phyloP scores from a whole-genome alignment of 53 echinoderm and acorn worm genomes.

The Holothuria scabra region DNA sequence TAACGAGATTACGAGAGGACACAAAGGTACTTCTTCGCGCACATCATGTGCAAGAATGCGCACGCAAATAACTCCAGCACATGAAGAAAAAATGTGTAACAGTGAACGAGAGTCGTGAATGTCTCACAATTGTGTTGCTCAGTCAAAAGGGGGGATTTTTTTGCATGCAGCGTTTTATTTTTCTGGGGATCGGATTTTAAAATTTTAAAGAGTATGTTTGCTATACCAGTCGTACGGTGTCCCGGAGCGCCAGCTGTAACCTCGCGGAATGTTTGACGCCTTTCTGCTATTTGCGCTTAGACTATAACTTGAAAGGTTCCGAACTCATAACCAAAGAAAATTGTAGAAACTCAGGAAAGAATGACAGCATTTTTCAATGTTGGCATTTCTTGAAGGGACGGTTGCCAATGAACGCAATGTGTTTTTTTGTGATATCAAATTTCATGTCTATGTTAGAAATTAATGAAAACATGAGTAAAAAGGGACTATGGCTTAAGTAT shows the following conservation, averaged over 20 bases:
- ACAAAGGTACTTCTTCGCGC: constrained; percentile 32
- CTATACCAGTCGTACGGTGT: not conserved
- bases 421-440: no score
- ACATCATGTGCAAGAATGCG: constrained; percentile 38
- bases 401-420: no score
- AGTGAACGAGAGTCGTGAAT: constrained; percentile 19
- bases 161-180: not conserved
- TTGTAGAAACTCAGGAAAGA: no score
- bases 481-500: no score
- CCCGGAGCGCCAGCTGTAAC: constrained; percentile 19
- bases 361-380: no score
- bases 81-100: constrained; percentile 17
- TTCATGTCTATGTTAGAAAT: no score
- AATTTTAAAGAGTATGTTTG: not conserved
- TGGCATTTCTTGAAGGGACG: no score
- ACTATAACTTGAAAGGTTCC: no score
- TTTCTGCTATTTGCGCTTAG: not conserved
- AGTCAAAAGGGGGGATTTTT: no score
- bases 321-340: no score
- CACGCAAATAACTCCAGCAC: constrained; percentile 11
- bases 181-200: constrained; percentile 5
- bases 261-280: constrained; percentile 30
- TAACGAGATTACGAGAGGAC: constrained; percentile 25
- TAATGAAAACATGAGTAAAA: no score
- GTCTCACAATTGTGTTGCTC: constrained; percentile 9